phyloP scores from a whole-genome alignment of 2,888 invertebrate genomes.

The Gastrophysa polygoni region DNA sequence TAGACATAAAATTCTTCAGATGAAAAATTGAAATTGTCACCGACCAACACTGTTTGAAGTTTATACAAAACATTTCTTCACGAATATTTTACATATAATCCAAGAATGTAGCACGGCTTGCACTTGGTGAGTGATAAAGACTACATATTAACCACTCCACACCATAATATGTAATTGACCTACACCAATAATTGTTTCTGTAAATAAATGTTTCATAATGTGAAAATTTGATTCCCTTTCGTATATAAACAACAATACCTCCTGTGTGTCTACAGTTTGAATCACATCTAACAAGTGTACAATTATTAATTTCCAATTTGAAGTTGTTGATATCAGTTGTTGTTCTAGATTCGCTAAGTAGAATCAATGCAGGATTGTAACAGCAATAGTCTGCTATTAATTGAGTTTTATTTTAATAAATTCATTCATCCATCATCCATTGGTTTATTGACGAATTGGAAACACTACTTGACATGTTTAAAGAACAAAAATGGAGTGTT shows the following conservation, averaged over 20 bases:
- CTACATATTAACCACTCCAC: conserved; percentile 6
- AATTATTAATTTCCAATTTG: not conserved
- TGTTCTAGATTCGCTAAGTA: not conserved
- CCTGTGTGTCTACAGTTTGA: conserved; percentile 3
- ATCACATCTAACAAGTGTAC: conserved; percentile 10
- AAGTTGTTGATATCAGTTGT: conserved; percentile 1
- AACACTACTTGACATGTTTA: no score
- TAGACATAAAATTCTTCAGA: not conserved
- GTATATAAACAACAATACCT: not conserved
- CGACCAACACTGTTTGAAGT: conserved; percentile 1
- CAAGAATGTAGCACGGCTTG: conserved; percentile 12
- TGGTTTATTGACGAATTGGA: no score
- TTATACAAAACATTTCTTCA: conserved; percentile 11
- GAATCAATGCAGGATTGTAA: conserved; percentile 1
- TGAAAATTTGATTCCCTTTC: not conserved
- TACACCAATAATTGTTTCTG: conserved; percentile 13
- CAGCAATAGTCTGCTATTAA: not conserved
- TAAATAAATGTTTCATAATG: not conserved
- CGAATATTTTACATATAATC: conserved; percentile 12
- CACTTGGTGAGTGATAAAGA: conserved; percentile 16
- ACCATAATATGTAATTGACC: conserved; percentile 4
- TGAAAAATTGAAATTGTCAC: conserved; percentile 1
- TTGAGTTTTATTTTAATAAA: not conserved
- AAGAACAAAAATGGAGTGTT: no score
- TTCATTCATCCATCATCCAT: no score